Base-by-base conservation (phyloP, 2,888 invertebrate genomes). In the Stenoptilia bipunctidactyla region DNA sequence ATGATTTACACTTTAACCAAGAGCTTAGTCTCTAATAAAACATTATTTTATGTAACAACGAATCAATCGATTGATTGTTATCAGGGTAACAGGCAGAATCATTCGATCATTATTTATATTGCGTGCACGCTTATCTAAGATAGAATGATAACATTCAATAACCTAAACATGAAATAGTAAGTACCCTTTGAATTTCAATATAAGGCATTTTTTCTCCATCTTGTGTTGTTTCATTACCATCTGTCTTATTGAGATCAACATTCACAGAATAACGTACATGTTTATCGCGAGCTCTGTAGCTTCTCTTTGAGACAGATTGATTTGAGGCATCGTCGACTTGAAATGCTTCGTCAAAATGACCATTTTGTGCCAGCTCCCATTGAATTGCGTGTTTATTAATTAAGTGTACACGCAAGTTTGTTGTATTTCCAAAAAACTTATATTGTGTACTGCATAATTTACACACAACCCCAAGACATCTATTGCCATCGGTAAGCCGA, bases 351-450 rank as follows among this genome's bases (percentile, higher is more conserved):
- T 45, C 42, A n/a, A 14, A 33, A 27, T 36, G 65, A 33, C 72
- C 74, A 51, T 61, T 77, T 46, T 75, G 70, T 33, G 69, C 55
- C 27, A 83, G 53, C 45, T 80, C 80, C 83, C 83, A 83, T 47
- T 83, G 82, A 44, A 83, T 64, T 1, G 82, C 82, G 55, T 83
- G 83, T 52, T 77, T 82, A 44, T 72, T 71, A 40, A 67, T 64
- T 46, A 83, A 55, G 58, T 83, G 83, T 14, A 68, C 56, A 50
- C 79, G 62, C 37, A 82, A 57, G 52, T 83, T 83, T 1, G 83
- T 82, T 2, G 83, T 83, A 53, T 82, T 83, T 38, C 83, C 82
- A 47, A 79, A 82, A 56, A 66, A 83, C 56, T 82, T 83, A 48
- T 82, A 82, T 45, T 76, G 71, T 40, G 62, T 61, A 45, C 79